Evolutionary conservation across 2,113 vertebrate species (phyloP).

Genomic region (Holacanthus passer): DNA sequence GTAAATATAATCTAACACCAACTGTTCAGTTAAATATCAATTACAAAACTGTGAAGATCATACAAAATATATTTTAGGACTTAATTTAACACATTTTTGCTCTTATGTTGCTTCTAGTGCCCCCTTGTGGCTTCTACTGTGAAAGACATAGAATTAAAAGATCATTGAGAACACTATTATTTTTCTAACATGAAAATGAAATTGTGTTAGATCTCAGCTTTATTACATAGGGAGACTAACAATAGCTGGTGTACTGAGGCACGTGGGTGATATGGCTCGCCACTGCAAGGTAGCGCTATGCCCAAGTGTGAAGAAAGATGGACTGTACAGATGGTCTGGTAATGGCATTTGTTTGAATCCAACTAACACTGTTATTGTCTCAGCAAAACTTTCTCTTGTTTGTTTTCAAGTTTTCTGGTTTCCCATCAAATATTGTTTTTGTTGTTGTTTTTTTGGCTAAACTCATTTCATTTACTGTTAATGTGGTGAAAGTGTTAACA

Average conservation of each 20-base stretch:
- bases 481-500: neutral
- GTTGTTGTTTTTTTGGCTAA: neutral
- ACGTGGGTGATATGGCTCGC: constrained; percentile 36
- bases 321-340: constrained; percentile 41
- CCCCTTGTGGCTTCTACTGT: constrained; percentile 18
- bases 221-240: constrained; percentile 25
- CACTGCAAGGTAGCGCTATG: constrained; percentile 27
- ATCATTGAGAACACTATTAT: neutral
- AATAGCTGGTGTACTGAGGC: constrained; percentile 24
- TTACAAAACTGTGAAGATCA: neutral
- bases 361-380: constrained; percentile 26
- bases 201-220: constrained; percentile 13
- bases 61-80: neutral
- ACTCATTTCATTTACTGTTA: neutral
- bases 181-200: neutral
- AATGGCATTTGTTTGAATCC: constrained; percentile 17
- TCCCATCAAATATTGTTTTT: neutral
- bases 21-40: neutral
- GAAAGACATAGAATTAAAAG: neutral
- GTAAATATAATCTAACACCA: neutral
- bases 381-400: constrained; percentile 18
- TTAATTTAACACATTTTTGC: neutral
- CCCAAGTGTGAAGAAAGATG: constrained; percentile 43
- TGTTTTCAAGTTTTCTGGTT: neutral
- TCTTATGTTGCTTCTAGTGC: neutral